Conservation (phyloP, 2,888 invertebrate genomes). For the Tetrapedia diversipes region DNA sequence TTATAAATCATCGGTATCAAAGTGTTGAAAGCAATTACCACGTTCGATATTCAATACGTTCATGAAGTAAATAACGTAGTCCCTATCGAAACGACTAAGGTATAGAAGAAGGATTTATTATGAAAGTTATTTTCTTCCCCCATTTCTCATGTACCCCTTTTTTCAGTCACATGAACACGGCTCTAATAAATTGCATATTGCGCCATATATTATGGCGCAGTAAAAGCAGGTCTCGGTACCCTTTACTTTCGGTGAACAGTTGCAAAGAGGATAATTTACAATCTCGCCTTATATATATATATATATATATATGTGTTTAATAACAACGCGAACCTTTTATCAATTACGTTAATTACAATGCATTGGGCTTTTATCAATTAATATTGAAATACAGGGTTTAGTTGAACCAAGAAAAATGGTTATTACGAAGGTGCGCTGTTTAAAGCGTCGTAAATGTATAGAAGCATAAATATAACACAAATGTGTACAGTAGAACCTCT, state of each 20-base stretch:
- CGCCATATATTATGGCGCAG: slow-evolving; percentile 6
- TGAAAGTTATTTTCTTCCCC: background rate
- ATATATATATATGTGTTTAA: background rate
- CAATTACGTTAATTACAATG: too few relatives aligned
- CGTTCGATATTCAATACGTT: background rate
- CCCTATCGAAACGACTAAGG: background rate
- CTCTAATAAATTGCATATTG: slow-evolving; percentile 22
- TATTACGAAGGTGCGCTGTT: too few relatives aligned
- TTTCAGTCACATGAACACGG: background rate
- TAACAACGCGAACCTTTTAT: background rate
- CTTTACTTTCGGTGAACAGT: background rate
- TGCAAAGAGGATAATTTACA: slow-evolving; percentile 4
- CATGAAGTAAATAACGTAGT: background rate
- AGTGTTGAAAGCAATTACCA: background rate
- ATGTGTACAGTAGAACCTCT: too few relatives aligned
- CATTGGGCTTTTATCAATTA: background rate
- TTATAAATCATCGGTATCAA: background rate
- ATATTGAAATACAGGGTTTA: background rate
- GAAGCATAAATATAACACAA: too few relatives aligned
- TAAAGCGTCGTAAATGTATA: too few relatives aligned
- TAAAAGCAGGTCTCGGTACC: slow-evolving; percentile 11
- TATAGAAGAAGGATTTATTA: background rate
- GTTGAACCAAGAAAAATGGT: too few relatives aligned
- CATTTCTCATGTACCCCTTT: background rate
- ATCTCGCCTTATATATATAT: background rate